Evolutionary conservation across 1,140 invertebrate species (phyloP).

Genomic region (Hypothenemus hampei): DNA sequence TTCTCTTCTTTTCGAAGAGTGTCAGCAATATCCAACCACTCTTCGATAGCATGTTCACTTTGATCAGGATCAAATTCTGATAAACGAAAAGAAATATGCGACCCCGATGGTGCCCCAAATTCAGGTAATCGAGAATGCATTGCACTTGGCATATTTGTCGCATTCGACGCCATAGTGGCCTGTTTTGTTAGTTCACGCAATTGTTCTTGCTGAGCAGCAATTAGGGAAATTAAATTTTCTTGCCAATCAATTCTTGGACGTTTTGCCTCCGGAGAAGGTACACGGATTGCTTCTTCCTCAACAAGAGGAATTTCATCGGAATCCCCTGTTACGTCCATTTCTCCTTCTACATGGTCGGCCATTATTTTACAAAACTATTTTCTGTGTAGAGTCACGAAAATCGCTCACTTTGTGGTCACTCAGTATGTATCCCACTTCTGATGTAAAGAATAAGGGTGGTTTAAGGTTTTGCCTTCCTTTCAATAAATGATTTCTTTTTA

Average conservation of each 20-base stretch:
- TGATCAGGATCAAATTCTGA: constrained; percentile 1
- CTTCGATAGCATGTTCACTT: constrained; percentile 6
- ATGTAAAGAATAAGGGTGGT: neutral
- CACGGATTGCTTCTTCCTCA: neutral
- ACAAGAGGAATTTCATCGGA: neutral
- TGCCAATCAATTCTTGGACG: neutral
- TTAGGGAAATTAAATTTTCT: neutral
- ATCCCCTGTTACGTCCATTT: neutral
- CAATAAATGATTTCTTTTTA: no score
- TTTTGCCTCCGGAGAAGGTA: neutral
- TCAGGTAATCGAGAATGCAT: no score
- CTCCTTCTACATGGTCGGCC: neutral
- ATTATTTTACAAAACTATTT: neutral
- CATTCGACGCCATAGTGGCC: no score
- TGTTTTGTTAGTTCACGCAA: neutral
- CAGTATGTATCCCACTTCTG: neutral
- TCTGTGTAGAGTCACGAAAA: neutral
- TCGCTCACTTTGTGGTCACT: no score
- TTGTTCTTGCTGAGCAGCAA: neutral
- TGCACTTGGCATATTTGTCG: neutral
- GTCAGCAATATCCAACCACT: constrained; percentile 14
- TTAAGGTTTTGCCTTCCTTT: no score
- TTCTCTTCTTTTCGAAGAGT: no score
- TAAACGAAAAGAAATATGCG: neutral
- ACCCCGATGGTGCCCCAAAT: neutral